Evolutionary conservation across 2,113 vertebrate species (phyloP).

Genomic region (Oxygymnocypris stewartii): DNA sequence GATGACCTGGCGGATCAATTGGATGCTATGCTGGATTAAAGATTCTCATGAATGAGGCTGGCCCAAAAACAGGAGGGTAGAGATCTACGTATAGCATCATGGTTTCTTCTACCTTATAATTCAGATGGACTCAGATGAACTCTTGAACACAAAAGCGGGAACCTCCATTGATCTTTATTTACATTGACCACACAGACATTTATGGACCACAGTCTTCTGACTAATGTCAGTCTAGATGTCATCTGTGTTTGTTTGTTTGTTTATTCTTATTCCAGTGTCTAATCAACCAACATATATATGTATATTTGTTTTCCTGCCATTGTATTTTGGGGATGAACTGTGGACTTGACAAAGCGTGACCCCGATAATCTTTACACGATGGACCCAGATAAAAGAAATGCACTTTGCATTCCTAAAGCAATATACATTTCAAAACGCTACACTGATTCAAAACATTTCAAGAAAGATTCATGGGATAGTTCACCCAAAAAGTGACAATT

Average conservation of each 20-base stretch:
- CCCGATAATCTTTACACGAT: background rate
- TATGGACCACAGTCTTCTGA: background rate
- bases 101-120: background rate
- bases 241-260: background rate
- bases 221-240: conserved; percentile 13
- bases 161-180: background rate
- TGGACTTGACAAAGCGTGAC: conserved; percentile 21
- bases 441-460: conserved; percentile 4
- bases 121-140: background rate
- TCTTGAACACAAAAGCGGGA: background rate
- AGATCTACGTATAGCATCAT: background rate
- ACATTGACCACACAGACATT: conserved; percentile 6
- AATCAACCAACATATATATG: background rate
- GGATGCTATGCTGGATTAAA: conserved; percentile 91
- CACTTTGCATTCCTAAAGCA: conserved; percentile 39
- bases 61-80: background rate
- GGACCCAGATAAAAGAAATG: conserved; percentile 14
- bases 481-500: background rate
- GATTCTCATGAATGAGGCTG: too few relatives aligned
- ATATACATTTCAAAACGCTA: conserved; percentile 15
- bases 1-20: conserved; percentile 82
- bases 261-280: background rate
- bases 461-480: background rate
- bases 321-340: background rate
- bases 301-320: background rate